A percentile compares a stretch with the other conserved stretches of the same genome.
Conservation (phyloP, 2,113 vertebrate species). For the Noctilio leporinus region DNA sequence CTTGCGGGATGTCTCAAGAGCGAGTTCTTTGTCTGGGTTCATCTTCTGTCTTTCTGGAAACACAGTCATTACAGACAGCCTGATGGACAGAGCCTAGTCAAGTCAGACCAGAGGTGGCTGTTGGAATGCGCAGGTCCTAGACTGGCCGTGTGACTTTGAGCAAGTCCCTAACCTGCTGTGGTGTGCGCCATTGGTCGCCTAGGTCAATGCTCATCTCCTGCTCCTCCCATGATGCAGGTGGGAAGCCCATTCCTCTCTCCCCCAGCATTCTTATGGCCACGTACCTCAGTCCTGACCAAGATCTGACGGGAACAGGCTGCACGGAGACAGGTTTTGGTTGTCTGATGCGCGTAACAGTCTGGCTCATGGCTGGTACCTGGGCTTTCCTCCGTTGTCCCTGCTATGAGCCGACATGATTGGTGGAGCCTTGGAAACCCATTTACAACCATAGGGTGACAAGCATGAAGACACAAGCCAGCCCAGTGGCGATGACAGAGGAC, state of each 20-base stretch:
- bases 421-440: neutral
- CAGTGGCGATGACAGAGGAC: neutral
- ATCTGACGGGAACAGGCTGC: neutral
- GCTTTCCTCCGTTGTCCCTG: neutral
- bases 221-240: neutral
- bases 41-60: neutral
- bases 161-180: neutral
- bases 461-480: neutral
- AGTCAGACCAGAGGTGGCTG: neutral
- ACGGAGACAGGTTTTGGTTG: neutral
- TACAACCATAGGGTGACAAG: neutral
- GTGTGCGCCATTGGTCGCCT: too few relatives aligned
- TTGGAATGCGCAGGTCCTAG: neutral
- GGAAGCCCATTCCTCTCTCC: neutral
- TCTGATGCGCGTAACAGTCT: neutral
- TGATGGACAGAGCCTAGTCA: neutral
- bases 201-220: neutral
- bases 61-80: neutral
- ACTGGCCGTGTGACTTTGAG: too few relatives aligned
- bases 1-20: neutral
- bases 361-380: neutral
- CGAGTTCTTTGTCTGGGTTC: neutral
- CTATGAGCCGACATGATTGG: neutral
- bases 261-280: neutral
- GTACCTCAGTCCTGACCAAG: neutral